Base-by-base conservation (phyloP, 2,113 vertebrate genomes). In the Dissostichus mawsoni region DNA sequence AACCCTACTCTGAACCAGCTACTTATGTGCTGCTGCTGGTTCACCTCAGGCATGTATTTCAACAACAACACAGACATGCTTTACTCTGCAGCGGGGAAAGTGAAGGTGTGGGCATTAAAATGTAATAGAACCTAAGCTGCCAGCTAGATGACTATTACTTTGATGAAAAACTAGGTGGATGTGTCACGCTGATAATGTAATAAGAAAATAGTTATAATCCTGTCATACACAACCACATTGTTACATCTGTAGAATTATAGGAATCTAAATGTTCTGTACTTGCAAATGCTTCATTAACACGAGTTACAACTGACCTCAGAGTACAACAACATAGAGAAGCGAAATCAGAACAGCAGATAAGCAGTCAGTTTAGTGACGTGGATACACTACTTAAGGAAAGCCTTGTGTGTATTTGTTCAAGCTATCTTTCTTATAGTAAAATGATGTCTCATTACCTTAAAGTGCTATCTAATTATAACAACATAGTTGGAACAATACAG, bases 11-110 rank as follows among this genome's bases (percentile, higher is more conserved):
- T 69, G 65, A 69, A 81, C 36, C 64, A 58, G 36, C 41, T 62
- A 82, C 72, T 67, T 77, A 63, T 51, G 64, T 69, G 56, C 52
- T 18, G 77, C 76, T 68, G 70, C 59, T 69, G 57, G 47, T 72
- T 80, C 25, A 69, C 69, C 76, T 67, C 41, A 59, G 80, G 53
- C 64, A 52, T 72, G 62, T 55, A 72, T 41, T 81, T 74, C 50
- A 74, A 41, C 41, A 72, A 74, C 52, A 71, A 29, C 64, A 72
- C 23, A 65, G 33, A 74, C 25, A 16, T 48, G 63, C 65, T 78
- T 73, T 50, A 12, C 29, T 2, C 18, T 62, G 51, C 67, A 68
- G 44, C 4, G 29, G 53, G 14, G n/a, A 12, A 77, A 41, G n/a
- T 36, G 5, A 7, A 52, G 72, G 23, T 56, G 56, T 68, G 11